Percentiles rank a stretch among this genome's conserved stretches.
Conservation (phyloP, 2,797 vertebrate species). For the Clarias pachynema region DNA sequence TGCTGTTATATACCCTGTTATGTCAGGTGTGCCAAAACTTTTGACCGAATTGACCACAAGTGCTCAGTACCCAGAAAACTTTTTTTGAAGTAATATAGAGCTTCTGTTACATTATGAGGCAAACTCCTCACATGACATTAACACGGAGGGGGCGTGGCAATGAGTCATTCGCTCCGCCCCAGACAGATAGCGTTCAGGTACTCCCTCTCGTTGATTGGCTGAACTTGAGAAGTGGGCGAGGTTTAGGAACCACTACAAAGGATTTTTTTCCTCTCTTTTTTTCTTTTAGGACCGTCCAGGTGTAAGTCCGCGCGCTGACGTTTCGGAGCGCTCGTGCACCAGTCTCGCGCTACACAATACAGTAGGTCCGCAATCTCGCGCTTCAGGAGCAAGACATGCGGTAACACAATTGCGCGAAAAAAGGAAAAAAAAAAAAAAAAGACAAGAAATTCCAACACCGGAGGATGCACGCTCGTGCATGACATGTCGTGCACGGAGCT, state of each 20-base stretch:
- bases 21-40: background rate
- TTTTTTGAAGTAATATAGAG: too few relatives aligned
- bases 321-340: background rate
- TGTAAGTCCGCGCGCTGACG: background rate
- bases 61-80: background rate
- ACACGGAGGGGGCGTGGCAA: background rate
- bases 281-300: background rate
- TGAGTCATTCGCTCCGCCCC: background rate
- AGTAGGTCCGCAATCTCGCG: too few relatives aligned
- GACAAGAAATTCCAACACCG: background rate
- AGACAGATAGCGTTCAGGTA: background rate
- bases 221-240: background rate
- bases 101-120: background rate
- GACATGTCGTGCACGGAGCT: constrained; percentile 54
- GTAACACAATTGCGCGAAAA: background rate
- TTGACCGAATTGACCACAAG: background rate
- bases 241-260: background rate
- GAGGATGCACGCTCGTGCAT: constrained; percentile 58
- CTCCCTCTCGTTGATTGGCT: background rate
- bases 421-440: background rate
- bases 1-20: background rate
- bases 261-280: too few relatives aligned
- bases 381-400: background rate
- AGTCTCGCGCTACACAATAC: background rate
- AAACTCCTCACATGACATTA: background rate